Base-by-base conservation (phyloP, 2,797 vertebrate genomes). In the Falco biarmicus region DNA sequence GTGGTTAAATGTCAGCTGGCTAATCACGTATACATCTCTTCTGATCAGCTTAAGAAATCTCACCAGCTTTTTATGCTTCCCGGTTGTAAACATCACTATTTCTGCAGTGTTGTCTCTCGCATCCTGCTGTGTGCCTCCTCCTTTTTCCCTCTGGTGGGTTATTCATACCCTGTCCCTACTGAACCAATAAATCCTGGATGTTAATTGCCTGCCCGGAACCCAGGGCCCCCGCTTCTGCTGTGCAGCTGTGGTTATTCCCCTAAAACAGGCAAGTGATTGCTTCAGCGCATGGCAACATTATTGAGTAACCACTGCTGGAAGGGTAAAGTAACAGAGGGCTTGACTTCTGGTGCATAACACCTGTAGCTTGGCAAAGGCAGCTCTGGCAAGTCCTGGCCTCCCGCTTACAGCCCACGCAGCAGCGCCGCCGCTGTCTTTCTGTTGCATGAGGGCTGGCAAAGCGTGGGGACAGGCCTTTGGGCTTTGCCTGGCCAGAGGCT, bases 201-300 rank as follows among this genome's bases (percentile, higher is more conserved):
- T 41, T 70, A 32, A 31, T 39, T 81, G 53, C 47, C 66, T 43
- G 29, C 63, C 32, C 5, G 5, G 22, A n/a, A 50, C 31, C 24
- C 29, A 29, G 18, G 32, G 39, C 7, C 39, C 12, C 25, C 0
- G 0, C 4, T 65, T 84, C 60, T 59, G 34, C 18, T 54, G 21
- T 10, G 6, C 2, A 18, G 43, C 77, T 77, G 19, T 50, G 61
- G 16, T 19, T 1, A 0, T 51, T 92, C 14, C 34, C 41, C 32
- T 32, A 32, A 56, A 90, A 60, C 29, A 68, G 53, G 51, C 13
- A 29, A 10, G 26, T 3, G 17, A 41, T 80, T 43, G 10, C 60
- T 69, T 93, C 68, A 65, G 11, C 3, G 2, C 31, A 0, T 14
- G 37, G 31, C 15, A 22, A 22, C 0, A 0, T 9, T 43, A 29